Evolutionary conservation across 2,888 invertebrate genomes (phyloP).

Genomic region (Callyntrura guangdongensis): DNA sequence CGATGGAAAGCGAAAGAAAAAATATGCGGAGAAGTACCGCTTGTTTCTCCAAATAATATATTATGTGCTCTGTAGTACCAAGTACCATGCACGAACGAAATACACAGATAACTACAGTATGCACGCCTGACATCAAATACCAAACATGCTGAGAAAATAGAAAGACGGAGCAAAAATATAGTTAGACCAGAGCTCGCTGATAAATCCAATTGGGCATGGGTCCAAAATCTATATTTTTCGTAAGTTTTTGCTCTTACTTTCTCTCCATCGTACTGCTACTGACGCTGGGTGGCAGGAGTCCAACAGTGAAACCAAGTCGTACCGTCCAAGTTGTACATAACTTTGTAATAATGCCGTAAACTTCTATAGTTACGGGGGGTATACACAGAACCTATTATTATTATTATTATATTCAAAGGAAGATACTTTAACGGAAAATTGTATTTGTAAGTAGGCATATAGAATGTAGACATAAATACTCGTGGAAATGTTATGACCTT

Average conservation of each 20-base stretch:
- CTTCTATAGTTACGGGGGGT: neutral
- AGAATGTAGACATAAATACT: too few relatives aligned
- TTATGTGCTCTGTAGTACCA: constrained; percentile 18
- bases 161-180: constrained; percentile 1
- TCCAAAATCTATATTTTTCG: constrained; percentile 61
- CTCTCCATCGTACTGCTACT: neutral
- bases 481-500: too few relatives aligned
- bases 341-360: neutral
- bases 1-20: constrained; percentile 16
- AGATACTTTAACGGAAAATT: neutral
- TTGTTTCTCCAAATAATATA: neutral
- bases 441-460: too few relatives aligned
- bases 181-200: too few relatives aligned
- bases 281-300: neutral
- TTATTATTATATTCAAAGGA: neutral
- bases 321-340: too few relatives aligned
- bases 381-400: neutral
- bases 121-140: neutral
- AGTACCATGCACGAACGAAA: constrained; percentile 33
- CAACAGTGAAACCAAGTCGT: neutral
- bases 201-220: constrained; percentile 71
- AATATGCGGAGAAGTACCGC: constrained; percentile 2
- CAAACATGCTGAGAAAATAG: constrained; percentile 14
- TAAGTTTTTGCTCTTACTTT: constrained; percentile 39
- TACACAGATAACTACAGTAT: neutral